Evolutionary conservation across 2,888 invertebrate species (phyloP), one percentile per base, ranked within the genome.

Genomic region (Leptogaster cylindrica): DNA sequence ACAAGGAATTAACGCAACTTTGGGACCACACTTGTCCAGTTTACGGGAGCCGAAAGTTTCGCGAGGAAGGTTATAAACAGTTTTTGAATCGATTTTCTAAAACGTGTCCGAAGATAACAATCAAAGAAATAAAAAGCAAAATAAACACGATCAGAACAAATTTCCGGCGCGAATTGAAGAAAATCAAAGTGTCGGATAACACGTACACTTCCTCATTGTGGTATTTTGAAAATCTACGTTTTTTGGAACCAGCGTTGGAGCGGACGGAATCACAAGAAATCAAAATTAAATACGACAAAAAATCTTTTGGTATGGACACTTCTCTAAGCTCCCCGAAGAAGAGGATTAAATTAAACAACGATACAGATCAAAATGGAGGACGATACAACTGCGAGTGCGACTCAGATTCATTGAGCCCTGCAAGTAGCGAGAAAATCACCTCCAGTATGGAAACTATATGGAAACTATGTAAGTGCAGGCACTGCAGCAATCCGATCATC

Each of bases 71-170:
- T 55, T 55, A 55, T 25, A 7, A 36, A 55, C 18, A 36, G 31
- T 55, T 55, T 55, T 36, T 55, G 5, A 36, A 55, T 2, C 33
- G 55, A 6, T 55, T 55, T 14, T 39, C 36, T 12, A 23, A 5
- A 16, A 36, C 55, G n/a, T 55, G 55, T 8, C 55, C 55, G 7
- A 12, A 33, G 2, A 55, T 55, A 7, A 55, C 55, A 28, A 55
- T 55, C 4, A 55, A 55, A 55, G 55, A 55, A 55, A 55, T 55
- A 33, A 55, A 55, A 25, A 55, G 55, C 12, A 55, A 55, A 14
- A 55, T 55, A 18, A 55, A 55, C 39, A 55, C 55, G 12, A 39
- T 55, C 12, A 33, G 55, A 5, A 55, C 55, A 4, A 55, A 55
- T 23, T 55, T 55, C 8, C 10, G 55, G 25, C 55, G 55, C 7